Base-by-base conservation (phyloP, 92 coral and sea anemone species). In the Plumapathes pennacea region DNA sequence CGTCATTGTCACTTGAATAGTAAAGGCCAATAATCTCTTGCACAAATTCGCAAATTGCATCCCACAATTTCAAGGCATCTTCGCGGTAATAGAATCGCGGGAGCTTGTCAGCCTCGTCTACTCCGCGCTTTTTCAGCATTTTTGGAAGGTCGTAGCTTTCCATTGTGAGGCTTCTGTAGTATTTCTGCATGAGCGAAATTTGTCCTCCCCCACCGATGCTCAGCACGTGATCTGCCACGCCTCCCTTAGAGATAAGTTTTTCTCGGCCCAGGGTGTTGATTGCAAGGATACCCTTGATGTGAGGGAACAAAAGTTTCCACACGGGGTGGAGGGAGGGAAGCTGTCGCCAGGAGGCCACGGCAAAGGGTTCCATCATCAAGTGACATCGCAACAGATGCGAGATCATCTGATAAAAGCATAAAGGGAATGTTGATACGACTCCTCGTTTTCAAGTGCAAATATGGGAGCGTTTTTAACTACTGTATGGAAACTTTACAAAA, bases 61-160 rank as follows among this genome's bases (percentile, higher is more conserved):
- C 59, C 84, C 84, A 77, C 19, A 60, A 65, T 21, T 54, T 61
- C 4, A 77, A 42, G 2, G 64, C 64, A 34, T 77, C 84, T 25
- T 77, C 72, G 1, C 84, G 67, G 66, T 78, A 78, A 62, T 62
- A 74, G 33, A 30, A 78, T 27, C 58, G 61, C 15, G 85, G 85
- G 0, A 78, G 74, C 26, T 62, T 71, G 0, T 56, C 45, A 4
- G 36, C 38, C 25, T 78, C 85, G 25, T 78, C 85, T 9, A 78
- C 85, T 7, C 85, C 85, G 9, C 85, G 67, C 17, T 77, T 60
- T 55, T 71, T 78, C 22, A 78, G 27, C 2, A 29, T 13, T 25
- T 62, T 53, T 0, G 85, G 85, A 15, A 78, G 30, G 32, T 38
- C 30, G 37, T 80, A 71, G 12, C 63, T 62, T 10, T 50, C 31